Percentiles rank a stretch among this genome's conserved stretches.
Evolutionary conservation across 92 coral and sea anemone species (phyloP).

Genomic region (Paragorgia papillata): DNA sequence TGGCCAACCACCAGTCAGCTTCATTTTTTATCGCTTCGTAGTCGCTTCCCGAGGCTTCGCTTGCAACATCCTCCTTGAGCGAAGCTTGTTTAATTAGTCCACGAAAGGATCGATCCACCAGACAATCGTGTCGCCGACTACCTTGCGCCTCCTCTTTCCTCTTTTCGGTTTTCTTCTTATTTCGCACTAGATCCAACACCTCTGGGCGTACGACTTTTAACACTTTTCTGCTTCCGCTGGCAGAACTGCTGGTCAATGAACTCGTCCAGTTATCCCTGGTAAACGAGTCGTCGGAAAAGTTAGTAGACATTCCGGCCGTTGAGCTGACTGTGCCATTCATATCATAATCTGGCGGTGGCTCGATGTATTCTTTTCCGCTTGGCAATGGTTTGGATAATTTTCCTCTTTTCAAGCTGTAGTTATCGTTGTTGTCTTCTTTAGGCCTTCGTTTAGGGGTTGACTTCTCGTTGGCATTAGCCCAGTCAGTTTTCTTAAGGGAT

Average conservation of each 20-base stretch:
- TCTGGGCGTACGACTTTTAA: neutral
- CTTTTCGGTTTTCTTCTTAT: neutral
- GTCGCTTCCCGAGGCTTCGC: neutral
- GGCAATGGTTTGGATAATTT: slow-evolving; percentile 15
- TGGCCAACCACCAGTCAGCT: slow-evolving; percentile 28
- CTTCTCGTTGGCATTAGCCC: slow-evolving; percentile 26
- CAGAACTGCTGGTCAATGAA: slow-evolving; percentile 33
- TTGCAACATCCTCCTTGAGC: neutral
- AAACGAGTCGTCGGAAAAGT: slow-evolving; percentile 12
- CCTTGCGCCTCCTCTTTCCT: neutral
- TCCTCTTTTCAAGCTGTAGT: slow-evolving; percentile 24
- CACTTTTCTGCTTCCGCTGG: slow-evolving; percentile 10
- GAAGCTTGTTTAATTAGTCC: slow-evolving; percentile 16
- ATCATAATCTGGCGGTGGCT: slow-evolving; percentile 35
- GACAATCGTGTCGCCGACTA: slow-evolving; percentile 12
- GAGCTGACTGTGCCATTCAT: slow-evolving; percentile 9
- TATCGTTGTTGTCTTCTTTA: neutral
- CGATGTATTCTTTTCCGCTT: neutral
- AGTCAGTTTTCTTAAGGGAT: slow-evolving; percentile 22
- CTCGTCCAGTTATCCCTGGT: slow-evolving; percentile 15
- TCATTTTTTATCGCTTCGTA: slow-evolving; percentile 6
- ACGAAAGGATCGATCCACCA: slow-evolving; percentile 31
- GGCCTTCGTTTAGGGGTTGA: slow-evolving; percentile 30
- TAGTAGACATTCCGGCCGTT: neutral
- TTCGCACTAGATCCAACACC: slow-evolving; percentile 1